These are phyloP conservation scores for Caenorhabditis auriculariae DNA, from an alignment of 2,888 invertebrate genomes.

Conservation along the genomic window DNA sequence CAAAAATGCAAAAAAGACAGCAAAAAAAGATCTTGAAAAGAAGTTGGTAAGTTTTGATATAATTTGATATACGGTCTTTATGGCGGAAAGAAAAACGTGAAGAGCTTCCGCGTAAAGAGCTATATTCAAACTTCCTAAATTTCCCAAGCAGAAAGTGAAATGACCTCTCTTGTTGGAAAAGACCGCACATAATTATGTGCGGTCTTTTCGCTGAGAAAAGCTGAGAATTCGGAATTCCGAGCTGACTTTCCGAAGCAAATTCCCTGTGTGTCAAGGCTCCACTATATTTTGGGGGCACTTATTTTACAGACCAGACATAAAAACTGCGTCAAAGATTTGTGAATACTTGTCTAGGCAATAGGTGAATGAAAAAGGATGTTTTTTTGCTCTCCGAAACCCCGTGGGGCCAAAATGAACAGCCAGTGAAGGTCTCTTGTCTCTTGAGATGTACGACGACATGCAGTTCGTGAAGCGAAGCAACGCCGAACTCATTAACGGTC, in stretches of 20 bases:
- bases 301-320: neutral
- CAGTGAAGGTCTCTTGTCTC: too few species aligned
- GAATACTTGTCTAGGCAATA: neutral
- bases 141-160: too few species aligned
- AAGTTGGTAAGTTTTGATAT: too few species aligned
- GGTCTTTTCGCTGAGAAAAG: too few species aligned
- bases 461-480: conserved; percentile 50
- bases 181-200: too few species aligned
- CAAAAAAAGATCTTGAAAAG: too few species aligned
- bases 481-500: conserved; percentile 61
- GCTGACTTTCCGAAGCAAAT: neutral
- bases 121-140: too few species aligned
- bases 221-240: neutral
- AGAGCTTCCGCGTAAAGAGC: too few species aligned
- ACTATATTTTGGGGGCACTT: neutral
- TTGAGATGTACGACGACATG: conserved; percentile 30
- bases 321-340: neutral
- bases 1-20: too few species aligned
- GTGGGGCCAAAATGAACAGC: neutral
- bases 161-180: too few species aligned
- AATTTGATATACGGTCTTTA: too few species aligned
- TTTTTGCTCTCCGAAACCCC: neutral
- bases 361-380: neutral
- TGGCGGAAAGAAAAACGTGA: too few species aligned
- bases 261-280: neutral